Conservation (phyloP, 1,140 invertebrate species). For the Drosophila kurseongensis region DNA sequence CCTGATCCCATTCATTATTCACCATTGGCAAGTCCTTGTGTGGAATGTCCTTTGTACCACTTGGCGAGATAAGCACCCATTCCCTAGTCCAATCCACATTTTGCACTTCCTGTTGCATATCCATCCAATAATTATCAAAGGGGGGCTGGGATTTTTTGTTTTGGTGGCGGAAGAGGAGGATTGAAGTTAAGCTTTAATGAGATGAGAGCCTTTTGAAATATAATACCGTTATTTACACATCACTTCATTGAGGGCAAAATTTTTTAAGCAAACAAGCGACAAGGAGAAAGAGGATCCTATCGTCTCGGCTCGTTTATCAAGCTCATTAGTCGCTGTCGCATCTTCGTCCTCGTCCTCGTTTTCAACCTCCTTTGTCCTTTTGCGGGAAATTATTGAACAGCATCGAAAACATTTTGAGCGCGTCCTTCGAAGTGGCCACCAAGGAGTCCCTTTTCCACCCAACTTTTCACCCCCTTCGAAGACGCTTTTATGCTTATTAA, state of each 20-base stretch:
- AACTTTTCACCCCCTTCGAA: background rate
- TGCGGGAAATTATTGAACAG: slow-evolving; percentile 76
- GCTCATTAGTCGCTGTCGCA: slow-evolving; percentile 60
- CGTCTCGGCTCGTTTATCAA: slow-evolving; percentile 53
- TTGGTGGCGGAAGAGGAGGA: background rate
- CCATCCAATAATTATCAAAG: slow-evolving; percentile 59
- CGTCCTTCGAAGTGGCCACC: slow-evolving; percentile 41
- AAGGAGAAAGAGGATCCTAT: slow-evolving; percentile 21
- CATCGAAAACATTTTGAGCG: slow-evolving; percentile 81
- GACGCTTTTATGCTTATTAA: slow-evolving; percentile 79
- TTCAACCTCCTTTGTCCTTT: slow-evolving; percentile 40
- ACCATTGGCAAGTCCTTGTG: slow-evolving; percentile 47
- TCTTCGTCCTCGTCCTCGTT: slow-evolving; percentile 17
- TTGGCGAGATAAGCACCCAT: slow-evolving; percentile 7
- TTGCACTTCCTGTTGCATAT: slow-evolving; percentile 39
- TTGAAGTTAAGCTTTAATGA: slow-evolving; percentile 5
- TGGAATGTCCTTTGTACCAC: slow-evolving; percentile 49
- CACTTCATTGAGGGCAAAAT: slow-evolving; percentile 57
- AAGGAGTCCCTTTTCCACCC: slow-evolving; percentile 2
- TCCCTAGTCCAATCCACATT: background rate
- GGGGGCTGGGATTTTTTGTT: background rate
- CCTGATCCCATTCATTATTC: slow-evolving; percentile 50
- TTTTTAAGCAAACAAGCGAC: slow-evolving; percentile 47
- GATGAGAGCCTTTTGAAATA: slow-evolving; percentile 31
- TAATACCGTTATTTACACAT: slow-evolving; percentile 70